Evolutionary conservation across 2,888 invertebrate genomes (phyloP), one percentile per base, ranked within the genome.

Genomic region (Epinotia ramella): DNA sequence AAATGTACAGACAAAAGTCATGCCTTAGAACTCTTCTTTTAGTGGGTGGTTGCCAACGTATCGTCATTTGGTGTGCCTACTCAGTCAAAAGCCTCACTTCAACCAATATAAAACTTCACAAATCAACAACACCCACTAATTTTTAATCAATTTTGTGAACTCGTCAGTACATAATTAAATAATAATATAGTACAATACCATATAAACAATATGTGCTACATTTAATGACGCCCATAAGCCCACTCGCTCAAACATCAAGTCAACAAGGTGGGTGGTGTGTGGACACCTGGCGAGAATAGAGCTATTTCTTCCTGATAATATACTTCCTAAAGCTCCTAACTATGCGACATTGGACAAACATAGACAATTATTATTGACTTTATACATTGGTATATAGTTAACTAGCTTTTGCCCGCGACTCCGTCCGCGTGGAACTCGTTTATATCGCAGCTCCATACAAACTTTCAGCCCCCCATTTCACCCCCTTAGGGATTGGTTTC

Each of bases 201-300:
- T 74, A 74, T 74, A 74, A 28, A 74, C 56, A 74, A 49, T 49
- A 59, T 69, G 59, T 28, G 59, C 20, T 70, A 49, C 40, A 74
- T 74, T 64, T 64, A 70, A 73, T 46, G 24, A 46, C 74, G 74
- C 74, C 74, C 57, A 64, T 69, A 70, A 65, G 59, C 74, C 74
- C 69, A 74, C 74, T 69, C 69, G 64, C 12, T 53, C 16, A 56
- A 18, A 63, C 44, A 46, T 40, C 59, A 64, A 74, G 74, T 70
- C 64, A 74, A 74, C 74, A 74, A 65, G 69, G 20, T 28, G 13
- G 13, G 24, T 11, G 20, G 13, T 33, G 7, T 2, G 7, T 2
- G 18, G n/a, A 64, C 74, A 70, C 59, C 74, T 74, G 74, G 49
- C 59, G 63, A 65, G 59, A 5, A 65, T n/a, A 49, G 53, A 56